Evolutionary conservation across 2,888 invertebrate species (phyloP), one percentile per base, ranked within the genome.

Genomic region (Cheilosia urbana): DNA sequence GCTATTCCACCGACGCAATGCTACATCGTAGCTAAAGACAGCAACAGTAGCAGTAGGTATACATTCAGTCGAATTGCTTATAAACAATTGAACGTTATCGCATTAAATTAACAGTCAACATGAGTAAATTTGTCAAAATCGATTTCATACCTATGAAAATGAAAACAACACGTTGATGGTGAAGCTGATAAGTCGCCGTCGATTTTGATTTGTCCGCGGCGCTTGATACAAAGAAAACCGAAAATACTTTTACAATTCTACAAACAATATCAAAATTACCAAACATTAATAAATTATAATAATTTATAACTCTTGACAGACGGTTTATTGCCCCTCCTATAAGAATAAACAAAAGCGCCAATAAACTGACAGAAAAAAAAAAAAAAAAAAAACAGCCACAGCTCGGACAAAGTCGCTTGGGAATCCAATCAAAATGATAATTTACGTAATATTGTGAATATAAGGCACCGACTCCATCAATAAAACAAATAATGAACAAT

Each of bases 401-500:
- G 34, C 40, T 57, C 58, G 42, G 51, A 6, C 58, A 24, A 27
- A 37, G 37, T 21, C 49, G 40, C n/a, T 34, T 21, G 47, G 71
- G 65, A 78, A 62, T 47, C 65, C 73, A 75, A 78, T 69, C 49
- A 63, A 84, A 80, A 69, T 63, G 69, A 71, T 75, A 75, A 45
- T 75, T 75, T 69, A 69, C 75, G 53, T 49, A 65, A 65, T 45
- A 49, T 58, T 81, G 62, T 68, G 51, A 77, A 85, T 68, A 85
- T 85, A 85, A 85, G 76, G 27, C 42, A 7, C 68, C 40, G 62
- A 60, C 19, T 62, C 58, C 63, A 47, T 40, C 58, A 72, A 73
- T 83, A 73, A 75, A 73, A 78, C 73, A 78, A 68, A 68, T 83
- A 79, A 79, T 73, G 45, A 47, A 42, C 71, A 82, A 77, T 77